Evolutionary conservation across 2,113 vertebrate genomes (phyloP), one percentile per base, ranked within the genome.

Genomic region (Urocolius indicus): DNA sequence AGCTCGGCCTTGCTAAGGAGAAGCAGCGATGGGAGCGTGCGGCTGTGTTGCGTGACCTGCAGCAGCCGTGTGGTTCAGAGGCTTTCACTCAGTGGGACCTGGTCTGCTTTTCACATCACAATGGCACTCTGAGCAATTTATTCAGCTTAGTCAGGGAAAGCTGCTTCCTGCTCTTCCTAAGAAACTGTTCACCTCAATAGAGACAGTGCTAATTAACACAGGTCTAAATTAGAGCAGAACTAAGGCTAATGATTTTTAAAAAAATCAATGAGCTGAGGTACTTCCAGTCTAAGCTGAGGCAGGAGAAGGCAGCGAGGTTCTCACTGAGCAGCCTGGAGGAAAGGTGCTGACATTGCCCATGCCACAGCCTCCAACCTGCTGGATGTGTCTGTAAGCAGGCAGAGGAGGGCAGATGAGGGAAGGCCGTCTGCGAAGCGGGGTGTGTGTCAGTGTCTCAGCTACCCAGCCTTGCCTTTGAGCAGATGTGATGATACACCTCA

Each of bases 211-310:
- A 62, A 93, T 93, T 86, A 93, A 36, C 79, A 6, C n/a, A 27
- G 27, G 10, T 12, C 36, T 5, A 77, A 89, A 94, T 58, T 45
- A 89, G 87, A 84, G 91, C 83, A 67, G 93, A 86, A 32, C 84
- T 38, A 26, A 4, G 67, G 74, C 48, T 55, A 11, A 5, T 6
- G 58, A 67, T 26, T 57, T 4, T 1, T 45, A 20, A 59, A 55
- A 29, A 1, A 1, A 3, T 1, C 65, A n/a, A 3, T 27, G 55
- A 46, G 3, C 32, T 2, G 1, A 6, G 16, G 68, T 5, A 4
- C 19, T 63, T 34, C 14, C 29, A 29, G 0, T 2, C 9, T 1
- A 13, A 3, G 30, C 1, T 2, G 4, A 17, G 29, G 0, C 11
- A 0, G 75, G 79, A 32, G 88, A 48, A 30, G 2, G 67, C 77